Conservation (phyloP, 2,888 invertebrate genomes). For the Synanthedon myopaeformis region DNA sequence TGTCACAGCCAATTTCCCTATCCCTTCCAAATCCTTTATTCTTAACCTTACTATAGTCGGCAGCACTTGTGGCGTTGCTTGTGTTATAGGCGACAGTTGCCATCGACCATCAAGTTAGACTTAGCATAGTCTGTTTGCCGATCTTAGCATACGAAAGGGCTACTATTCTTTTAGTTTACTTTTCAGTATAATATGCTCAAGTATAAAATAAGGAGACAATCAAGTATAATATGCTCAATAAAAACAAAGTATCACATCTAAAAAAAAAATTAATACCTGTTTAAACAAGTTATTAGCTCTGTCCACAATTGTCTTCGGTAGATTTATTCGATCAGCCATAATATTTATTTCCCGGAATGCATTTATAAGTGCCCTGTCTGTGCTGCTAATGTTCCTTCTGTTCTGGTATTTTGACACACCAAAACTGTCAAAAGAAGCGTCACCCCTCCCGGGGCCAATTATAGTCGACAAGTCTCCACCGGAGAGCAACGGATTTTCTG, state of each 20-base stretch:
- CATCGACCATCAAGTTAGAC: too few relatives aligned
- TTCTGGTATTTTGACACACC: constrained; percentile 84
- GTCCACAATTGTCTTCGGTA: constrained; percentile 97
- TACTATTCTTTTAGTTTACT: too few relatives aligned
- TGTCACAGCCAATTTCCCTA: too few relatives aligned
- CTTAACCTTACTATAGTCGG: too few relatives aligned
- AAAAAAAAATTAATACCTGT: constrained; percentile 72
- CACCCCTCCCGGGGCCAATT: constrained; percentile 82
- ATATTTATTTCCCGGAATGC: constrained; percentile 97
- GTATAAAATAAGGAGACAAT: too few relatives aligned
- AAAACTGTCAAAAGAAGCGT: constrained; percentile 90
- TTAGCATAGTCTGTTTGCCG: too few relatives aligned
- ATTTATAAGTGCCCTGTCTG: constrained; percentile 94
- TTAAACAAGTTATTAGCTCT: constrained; percentile 97
- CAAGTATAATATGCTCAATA: too few relatives aligned
- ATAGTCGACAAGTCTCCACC: constrained; percentile 97
- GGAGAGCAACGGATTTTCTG: constrained; percentile 95
- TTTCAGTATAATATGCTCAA: too few relatives aligned
- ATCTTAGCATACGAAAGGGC: too few relatives aligned
- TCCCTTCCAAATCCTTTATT: too few relatives aligned
- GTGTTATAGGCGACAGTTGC: too few relatives aligned
- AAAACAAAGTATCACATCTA: background rate
- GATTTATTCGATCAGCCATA: constrained; percentile 98
- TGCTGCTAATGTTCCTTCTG: constrained; percentile 86
- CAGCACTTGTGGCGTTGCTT: too few relatives aligned